Evolutionary conservation across 2,888 invertebrate species (phyloP).

Genomic region (Erpobdella octoculata): DNA sequence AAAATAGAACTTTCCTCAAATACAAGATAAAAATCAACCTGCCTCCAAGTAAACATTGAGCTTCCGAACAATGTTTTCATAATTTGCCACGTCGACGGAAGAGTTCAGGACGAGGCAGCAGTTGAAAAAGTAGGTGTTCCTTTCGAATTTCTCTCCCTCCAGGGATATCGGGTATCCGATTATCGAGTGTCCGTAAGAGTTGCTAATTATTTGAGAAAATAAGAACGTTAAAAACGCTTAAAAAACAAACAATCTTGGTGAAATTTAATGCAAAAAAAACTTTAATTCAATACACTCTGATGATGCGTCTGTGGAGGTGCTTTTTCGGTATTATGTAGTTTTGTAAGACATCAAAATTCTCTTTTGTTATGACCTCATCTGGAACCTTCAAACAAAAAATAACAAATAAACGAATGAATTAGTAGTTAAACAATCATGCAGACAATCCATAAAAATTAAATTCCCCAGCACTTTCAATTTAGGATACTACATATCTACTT

Average conservation of each 20-base stretch:
- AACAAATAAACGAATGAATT: neutral
- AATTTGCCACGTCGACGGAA: conserved; percentile 78
- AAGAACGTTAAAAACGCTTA: neutral
- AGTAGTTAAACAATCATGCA: neutral
- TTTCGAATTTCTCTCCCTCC: conserved; percentile 75
- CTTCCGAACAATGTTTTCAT: conserved; percentile 87
- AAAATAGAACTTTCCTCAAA: no score
- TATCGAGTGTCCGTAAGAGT: conserved; percentile 73
- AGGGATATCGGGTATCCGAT: conserved; percentile 87
- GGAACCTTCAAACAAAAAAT: conserved; percentile 60
- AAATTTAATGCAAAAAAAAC: conserved; percentile 49
- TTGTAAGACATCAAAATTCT: conserved; percentile 83
- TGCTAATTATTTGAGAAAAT: conserved; percentile 54
- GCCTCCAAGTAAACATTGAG: conserved; percentile 72
- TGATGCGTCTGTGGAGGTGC: conserved; percentile 76
- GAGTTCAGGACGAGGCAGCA: conserved; percentile 79
- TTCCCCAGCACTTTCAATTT: no score
- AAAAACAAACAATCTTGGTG: neutral
- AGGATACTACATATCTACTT: no score
- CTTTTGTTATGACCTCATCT: conserved; percentile 80
- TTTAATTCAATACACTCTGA: conserved; percentile 65
- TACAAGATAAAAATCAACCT: no score
- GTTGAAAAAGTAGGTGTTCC: conserved; percentile 68
- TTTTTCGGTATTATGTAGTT: conserved; percentile 91
- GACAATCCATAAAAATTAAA: no score